These are phyloP conservation scores for Mesopsocus fuscifrons DNA, from an alignment of 2,888 invertebrate genomes.

Conservation along the genomic window DNA sequence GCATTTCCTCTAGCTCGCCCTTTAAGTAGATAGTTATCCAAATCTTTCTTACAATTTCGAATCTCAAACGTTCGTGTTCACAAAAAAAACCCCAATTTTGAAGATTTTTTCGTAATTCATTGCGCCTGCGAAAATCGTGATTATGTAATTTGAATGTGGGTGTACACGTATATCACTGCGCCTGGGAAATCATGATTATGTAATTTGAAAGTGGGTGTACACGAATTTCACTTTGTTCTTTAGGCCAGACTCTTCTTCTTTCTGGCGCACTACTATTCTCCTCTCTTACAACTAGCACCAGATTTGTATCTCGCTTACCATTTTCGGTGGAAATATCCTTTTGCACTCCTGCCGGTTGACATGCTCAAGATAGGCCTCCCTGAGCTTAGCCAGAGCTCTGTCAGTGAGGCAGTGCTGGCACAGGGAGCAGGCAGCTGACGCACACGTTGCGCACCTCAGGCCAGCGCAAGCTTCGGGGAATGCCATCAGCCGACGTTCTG, in stretches of 20 bases:
- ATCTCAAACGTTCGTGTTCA: no score
- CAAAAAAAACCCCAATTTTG: no score
- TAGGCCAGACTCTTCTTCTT: not conserved
- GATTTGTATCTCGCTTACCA: conserved; percentile 26
- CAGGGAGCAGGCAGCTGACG: conserved; percentile 45
- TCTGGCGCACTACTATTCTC: not conserved
- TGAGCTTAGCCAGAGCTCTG: conserved; percentile 35
- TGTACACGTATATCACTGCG: no score
- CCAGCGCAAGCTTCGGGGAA: conserved; percentile 45
- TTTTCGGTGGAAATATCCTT: conserved; percentile 59
- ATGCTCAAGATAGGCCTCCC: conserved; percentile 60
- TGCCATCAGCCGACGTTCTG: conserved; percentile 63
- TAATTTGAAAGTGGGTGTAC: no score
- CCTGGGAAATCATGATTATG: no score
- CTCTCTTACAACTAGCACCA: not conserved
- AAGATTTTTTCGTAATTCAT: no score
- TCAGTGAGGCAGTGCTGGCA: conserved; percentile 58
- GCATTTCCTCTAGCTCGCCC: no score
- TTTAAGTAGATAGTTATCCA: no score
- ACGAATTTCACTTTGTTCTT: conserved; percentile 1
- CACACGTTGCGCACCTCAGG: conserved; percentile 38
- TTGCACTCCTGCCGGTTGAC: conserved; percentile 58
- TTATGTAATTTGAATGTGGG: no score
- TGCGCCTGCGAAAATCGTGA: no score
- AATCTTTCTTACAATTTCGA: conserved; percentile 17